Percentiles rank a stretch among this genome's conserved stretches.
These are phyloP conservation scores for Acronicta leporina DNA, from an alignment of 2,888 invertebrate genomes.

Conservation along the genomic window DNA sequence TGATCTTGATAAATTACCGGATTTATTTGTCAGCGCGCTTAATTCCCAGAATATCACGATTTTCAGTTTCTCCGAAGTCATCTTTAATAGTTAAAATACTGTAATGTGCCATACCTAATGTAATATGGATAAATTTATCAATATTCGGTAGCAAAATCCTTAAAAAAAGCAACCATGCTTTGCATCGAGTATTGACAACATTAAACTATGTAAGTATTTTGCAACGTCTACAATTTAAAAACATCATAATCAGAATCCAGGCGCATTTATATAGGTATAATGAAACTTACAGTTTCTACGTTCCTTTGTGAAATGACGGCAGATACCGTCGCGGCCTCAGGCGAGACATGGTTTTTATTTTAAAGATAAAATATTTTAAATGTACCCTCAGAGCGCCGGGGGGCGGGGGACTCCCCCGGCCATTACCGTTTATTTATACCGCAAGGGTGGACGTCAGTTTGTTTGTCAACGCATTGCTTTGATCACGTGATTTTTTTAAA, in stretches of 20 bases:
- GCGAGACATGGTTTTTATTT: slow-evolving; percentile 67
- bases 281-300: slow-evolving; percentile 4
- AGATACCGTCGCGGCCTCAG: slow-evolving; percentile 48
- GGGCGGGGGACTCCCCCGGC: slow-evolving; percentile 56
- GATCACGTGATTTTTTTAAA: slow-evolving; percentile 21
- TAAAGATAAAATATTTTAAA: slow-evolving; percentile 71
- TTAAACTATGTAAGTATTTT: no score
- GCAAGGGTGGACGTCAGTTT: slow-evolving; percentile 24
- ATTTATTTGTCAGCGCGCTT: slow-evolving; percentile 19
- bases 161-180: no score
- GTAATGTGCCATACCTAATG: no score
- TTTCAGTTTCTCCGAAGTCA: slow-evolving; percentile 20
- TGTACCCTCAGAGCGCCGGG: slow-evolving; percentile 58
- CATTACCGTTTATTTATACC: slow-evolving; percentile 43
- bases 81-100: neutral
- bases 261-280: slow-evolving; percentile 23
- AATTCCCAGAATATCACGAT: slow-evolving; percentile 25
- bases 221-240: no score
- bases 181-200: no score
- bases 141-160: no score
- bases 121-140: no score
- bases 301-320: slow-evolving; percentile 29
- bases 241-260: slow-evolving; percentile 12
- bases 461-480: slow-evolving; percentile 35
- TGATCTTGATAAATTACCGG: slow-evolving; percentile 53